A percentile compares a stretch with the other conserved stretches of the same genome.
Conservation (phyloP, 2,113 vertebrate species). For the Myrmecobius fasciatus region DNA sequence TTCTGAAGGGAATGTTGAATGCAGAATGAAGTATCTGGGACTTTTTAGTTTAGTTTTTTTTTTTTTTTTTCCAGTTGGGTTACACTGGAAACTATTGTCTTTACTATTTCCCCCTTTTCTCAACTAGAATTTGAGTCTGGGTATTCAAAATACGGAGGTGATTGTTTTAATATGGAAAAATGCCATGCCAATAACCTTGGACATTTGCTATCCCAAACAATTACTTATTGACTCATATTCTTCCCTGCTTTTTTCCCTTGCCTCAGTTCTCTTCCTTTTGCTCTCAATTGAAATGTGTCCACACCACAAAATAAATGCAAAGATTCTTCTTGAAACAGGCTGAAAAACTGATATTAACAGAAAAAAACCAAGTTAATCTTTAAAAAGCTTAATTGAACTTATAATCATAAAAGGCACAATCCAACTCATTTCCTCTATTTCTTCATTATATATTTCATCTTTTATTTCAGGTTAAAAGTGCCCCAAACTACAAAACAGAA, state of each 20-base stretch:
- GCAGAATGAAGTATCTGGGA: not conserved
- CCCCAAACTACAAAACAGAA: constrained; percentile 50
- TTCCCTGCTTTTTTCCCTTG: constrained; percentile 41
- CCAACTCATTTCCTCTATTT: constrained; percentile 52
- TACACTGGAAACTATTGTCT: constrained; percentile 12
- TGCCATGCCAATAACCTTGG: not conserved
- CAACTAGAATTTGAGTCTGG: constrained; percentile 11
- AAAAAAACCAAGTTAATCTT: constrained; percentile 24
- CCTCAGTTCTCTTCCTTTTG: constrained; percentile 33
- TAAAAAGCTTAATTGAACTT: constrained; percentile 63
- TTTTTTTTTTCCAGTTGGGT: not conserved
- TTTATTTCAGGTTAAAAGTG: constrained; percentile 66
- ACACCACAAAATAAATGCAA: constrained; percentile 44
- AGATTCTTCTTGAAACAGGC: constrained; percentile 52
- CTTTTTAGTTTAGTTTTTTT: not conserved
- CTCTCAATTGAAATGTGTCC: constrained; percentile 44
- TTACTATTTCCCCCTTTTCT: not conserved
- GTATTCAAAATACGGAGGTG: not conserved
- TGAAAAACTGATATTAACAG: constrained; percentile 51
- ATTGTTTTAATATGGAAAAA: not conserved
- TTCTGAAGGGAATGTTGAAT: not conserved
- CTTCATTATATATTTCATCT: constrained; percentile 59
- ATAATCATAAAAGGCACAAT: constrained; percentile 65
- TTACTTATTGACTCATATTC: not conserved
- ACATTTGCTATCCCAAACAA: not conserved